Evolutionary conservation across 2,888 invertebrate genomes (phyloP), one percentile per base, ranked within the genome.

Genomic region (Drosophila tripunctata): DNA sequence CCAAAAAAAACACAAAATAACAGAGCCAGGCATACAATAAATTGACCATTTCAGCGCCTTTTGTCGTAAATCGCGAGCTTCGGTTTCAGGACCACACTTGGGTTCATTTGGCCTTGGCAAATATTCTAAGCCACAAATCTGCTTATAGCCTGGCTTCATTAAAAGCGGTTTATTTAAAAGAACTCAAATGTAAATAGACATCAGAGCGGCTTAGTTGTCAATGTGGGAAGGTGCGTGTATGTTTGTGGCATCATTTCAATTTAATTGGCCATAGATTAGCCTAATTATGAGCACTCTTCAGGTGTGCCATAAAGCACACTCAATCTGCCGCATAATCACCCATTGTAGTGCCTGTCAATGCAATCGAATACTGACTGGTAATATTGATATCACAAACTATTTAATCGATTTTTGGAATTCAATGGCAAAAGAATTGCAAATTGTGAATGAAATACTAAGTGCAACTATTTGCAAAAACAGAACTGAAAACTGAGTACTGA

Each of bases 81-180:
- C 56, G 35, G 45, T 15, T 52, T 33, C 68, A 45, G 36, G n/a
- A 12, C 4, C 30, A 35, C 17, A 17, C 10, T 38, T 48, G 40
- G 58, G 65, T 52, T 84, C 82, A 84, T 88, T 86, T 88, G 71
- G 63, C 79, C 74, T 68, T 58, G 66, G 70, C 60, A 85, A 85
- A 87, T 87, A 87, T 82, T 70, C 77, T 72, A 75, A 87, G 75
- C 88, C 89, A 78, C 88, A 87, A 89, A 87, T 88, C 88, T 80
- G 78, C 87, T 87, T 89, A 87, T 74, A 82, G 80, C 76, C 64
- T 70, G 78, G 72, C 87, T 77, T 87, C 76, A 85, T 82, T 88
- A 85, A 88, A 87, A 87, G 66, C 83, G 78, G 69, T 88, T 81
- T 88, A 81, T 82, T 86, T 64, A 67, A 80, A 88, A 64, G 70